Evolutionary conservation across 2,888 invertebrate species (phyloP).

Genomic region (Meganola albula): DNA sequence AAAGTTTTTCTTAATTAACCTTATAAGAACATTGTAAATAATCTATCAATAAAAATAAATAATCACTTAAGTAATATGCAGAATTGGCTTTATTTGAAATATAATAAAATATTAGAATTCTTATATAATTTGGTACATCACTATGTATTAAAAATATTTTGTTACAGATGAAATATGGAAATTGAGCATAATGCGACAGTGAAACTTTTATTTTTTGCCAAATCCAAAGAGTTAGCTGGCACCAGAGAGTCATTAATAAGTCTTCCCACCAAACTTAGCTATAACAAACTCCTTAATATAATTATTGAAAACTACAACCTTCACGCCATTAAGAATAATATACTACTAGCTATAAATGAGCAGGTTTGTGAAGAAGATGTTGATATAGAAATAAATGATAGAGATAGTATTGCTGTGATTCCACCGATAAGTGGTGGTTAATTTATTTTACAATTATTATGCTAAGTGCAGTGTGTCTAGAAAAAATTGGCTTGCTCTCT

Average conservation of each 20-base stretch:
- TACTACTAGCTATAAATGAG: slow-evolving; percentile 91
- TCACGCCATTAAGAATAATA: slow-evolving; percentile 80
- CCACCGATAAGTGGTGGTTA: slow-evolving; percentile 96
- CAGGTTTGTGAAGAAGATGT: slow-evolving; percentile 80
- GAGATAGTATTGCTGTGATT: slow-evolving; percentile 93
- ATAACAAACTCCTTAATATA: slow-evolving; percentile 76
- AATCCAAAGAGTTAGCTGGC: slow-evolving; percentile 89
- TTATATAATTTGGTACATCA: too few relatives aligned
- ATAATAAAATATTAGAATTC: too few relatives aligned
- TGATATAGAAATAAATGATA: slow-evolving; percentile 76
- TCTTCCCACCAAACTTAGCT: slow-evolving; percentile 72
- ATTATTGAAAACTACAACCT: slow-evolving; percentile 81
- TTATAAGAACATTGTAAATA: too few relatives aligned
- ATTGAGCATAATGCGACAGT: slow-evolving; percentile 72
- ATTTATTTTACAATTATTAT: too few relatives aligned
- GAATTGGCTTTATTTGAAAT: too few relatives aligned
- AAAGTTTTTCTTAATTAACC: too few relatives aligned
- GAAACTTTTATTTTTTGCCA: slow-evolving; percentile 92
- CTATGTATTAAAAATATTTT: too few relatives aligned
- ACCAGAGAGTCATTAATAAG: slow-evolving; percentile 72
- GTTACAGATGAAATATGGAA: slow-evolving; percentile 64
- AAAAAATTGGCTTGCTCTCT: too few relatives aligned
- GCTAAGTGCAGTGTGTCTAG: too few relatives aligned
- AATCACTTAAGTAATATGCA: too few relatives aligned
- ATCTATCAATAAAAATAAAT: too few relatives aligned